Conservation (phyloP, 2,888 invertebrate genomes). For the Sthenelais limicola region DNA sequence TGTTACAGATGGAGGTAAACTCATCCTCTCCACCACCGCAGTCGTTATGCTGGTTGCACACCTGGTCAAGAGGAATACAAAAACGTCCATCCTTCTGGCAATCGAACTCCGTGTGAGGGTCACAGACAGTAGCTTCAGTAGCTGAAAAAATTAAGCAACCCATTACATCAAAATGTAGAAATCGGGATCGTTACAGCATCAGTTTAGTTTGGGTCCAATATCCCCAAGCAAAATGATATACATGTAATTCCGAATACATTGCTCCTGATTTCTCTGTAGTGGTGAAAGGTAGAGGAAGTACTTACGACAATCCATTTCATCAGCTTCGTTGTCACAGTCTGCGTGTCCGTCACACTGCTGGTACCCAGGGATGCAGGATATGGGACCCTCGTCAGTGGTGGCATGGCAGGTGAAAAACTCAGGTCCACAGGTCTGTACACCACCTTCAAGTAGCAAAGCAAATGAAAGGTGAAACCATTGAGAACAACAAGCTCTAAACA, state of each 20-base stretch:
- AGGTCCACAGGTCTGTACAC: slow-evolving; percentile 77
- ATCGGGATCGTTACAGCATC: no score
- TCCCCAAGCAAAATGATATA: not conserved
- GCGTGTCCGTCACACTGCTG: slow-evolving; percentile 85
- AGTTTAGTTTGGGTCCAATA: not conserved
- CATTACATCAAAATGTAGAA: not conserved
- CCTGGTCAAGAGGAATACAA: slow-evolving; percentile 45
- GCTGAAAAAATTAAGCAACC: slow-evolving; percentile 27
- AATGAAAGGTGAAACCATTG: not conserved
- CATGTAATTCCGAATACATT: not conserved
- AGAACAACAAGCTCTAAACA: not conserved
- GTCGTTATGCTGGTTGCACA: slow-evolving; percentile 49
- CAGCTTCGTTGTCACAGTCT: slow-evolving; percentile 89
- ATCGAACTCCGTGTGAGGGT: slow-evolving; percentile 35
- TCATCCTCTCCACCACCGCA: slow-evolving; percentile 45
- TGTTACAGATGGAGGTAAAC: slow-evolving; percentile 22
- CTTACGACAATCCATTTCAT: slow-evolving; percentile 77
- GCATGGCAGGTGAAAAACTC: slow-evolving; percentile 92
- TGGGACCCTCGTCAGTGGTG: slow-evolving; percentile 49
- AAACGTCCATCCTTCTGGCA: slow-evolving; percentile 40
- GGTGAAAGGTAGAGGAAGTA: not conserved
- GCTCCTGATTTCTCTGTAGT: not conserved
- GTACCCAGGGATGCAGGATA: slow-evolving; percentile 76
- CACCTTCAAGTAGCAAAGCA: slow-evolving; percentile 1
- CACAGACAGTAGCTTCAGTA: not conserved